A percentile compares a stretch with the other conserved stretches of the same genome.
Conservation (phyloP, 2,113 vertebrate genomes). For the Cephalophus harveyi region DNA sequence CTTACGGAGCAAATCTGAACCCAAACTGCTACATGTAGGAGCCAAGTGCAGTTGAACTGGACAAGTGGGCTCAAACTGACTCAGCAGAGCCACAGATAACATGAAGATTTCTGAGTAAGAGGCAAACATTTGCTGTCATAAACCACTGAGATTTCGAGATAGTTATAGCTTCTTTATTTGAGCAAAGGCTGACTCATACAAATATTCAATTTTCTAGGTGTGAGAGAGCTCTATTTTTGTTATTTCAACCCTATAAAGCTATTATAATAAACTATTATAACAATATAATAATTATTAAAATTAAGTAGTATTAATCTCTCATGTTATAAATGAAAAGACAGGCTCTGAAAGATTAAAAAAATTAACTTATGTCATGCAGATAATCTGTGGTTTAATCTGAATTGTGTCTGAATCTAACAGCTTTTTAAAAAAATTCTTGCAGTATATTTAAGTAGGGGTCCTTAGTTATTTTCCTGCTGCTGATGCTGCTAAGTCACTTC, state of each 20-base stretch:
- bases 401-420: background rate
- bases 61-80: background rate
- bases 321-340: background rate
- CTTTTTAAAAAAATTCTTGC: background rate
- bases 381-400: background rate
- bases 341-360: background rate
- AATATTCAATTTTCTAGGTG: background rate
- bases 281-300: background rate
- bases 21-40: background rate
- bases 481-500: background rate
- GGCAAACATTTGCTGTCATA: background rate
- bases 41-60: background rate
- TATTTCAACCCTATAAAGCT: background rate
- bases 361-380: background rate
- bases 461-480: background rate
- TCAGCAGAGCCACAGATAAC: background rate
- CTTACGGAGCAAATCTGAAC: background rate
- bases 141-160: background rate
- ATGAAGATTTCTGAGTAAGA: background rate
- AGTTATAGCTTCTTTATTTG: background rate
- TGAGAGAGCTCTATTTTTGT: background rate
- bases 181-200: background rate
- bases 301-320: background rate
- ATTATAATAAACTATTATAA: background rate
- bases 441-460: background rate